Evolutionary conservation across 2,113 vertebrate species (phyloP).

Genomic region (Eublepharis macularius): DNA sequence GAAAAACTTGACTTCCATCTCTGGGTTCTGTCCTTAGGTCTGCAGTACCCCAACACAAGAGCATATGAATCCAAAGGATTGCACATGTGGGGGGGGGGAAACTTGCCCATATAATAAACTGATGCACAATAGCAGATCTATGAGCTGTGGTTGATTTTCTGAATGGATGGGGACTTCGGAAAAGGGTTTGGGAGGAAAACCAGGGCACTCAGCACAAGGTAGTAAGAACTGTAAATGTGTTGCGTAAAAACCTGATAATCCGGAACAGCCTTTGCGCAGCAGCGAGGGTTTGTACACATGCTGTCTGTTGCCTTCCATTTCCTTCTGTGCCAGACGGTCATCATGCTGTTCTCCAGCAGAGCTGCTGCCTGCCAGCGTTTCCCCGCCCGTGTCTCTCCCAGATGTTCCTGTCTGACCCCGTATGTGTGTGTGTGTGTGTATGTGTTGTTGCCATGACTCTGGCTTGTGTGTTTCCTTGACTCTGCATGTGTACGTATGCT

Average conservation of each 20-base stretch:
- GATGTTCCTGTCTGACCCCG: neutral
- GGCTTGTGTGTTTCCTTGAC: neutral
- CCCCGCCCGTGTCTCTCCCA: neutral
- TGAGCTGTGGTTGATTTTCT: too few species aligned
- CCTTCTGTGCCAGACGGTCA: neutral
- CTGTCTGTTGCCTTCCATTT: neutral
- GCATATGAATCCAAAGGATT: neutral
- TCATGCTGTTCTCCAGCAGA: neutral
- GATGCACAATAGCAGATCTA: neutral
- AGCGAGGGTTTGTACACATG: too few species aligned
- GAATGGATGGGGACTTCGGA: neutral
- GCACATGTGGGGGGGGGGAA: neutral
- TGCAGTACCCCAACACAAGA: neutral
- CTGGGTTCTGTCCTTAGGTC: neutral
- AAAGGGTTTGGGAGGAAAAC: neutral
- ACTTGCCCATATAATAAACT: neutral
- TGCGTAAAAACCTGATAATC: neutral
- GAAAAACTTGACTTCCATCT: too few species aligned
- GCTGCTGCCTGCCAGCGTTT: neutral
- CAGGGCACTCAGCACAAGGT: neutral
- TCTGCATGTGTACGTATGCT: neutral
- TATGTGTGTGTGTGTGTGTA: neutral
- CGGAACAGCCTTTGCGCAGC: neutral
- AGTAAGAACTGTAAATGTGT: neutral
- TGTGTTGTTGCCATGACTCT: conserved; percentile 7